A percentile compares a stretch with the other conserved stretches of the same genome.
These are phyloP conservation scores for Netelia virgata DNA, from an alignment of 2,888 invertebrate species.

Conservation along the genomic window DNA sequence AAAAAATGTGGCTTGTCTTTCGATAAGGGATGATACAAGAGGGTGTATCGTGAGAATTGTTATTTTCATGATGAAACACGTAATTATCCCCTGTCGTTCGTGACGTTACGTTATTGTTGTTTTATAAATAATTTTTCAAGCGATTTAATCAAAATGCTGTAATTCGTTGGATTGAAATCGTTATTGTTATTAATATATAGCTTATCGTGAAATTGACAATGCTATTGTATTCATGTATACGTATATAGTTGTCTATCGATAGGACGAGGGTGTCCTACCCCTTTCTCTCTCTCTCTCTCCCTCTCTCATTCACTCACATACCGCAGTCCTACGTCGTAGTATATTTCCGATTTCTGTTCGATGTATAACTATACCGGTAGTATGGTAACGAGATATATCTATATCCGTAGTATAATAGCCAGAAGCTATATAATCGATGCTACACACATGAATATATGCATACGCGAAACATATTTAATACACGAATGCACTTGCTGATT, in stretches of 20 bases:
- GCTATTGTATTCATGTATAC: constrained; percentile 5
- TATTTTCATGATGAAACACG: background rate
- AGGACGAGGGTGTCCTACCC: constrained; percentile 18
- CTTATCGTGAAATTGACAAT: background rate
- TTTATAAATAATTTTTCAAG: background rate
- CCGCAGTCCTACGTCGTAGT: constrained; percentile 36
- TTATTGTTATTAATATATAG: too few species aligned
- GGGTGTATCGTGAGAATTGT: background rate
- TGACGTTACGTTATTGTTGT: background rate
- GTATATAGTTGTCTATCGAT: background rate
- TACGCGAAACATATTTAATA: constrained; percentile 19
- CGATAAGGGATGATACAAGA: constrained; percentile 5
- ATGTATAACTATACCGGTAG: background rate
- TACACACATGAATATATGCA: background rate
- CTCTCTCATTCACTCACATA: constrained; percentile 4
- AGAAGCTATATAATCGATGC: constrained; percentile 6
- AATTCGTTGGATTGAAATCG: too few species aligned
- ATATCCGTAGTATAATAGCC: constrained; percentile 39
- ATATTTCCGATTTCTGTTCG: constrained; percentile 59
- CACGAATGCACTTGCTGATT: constrained; percentile 55
- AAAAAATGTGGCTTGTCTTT: constrained; percentile 8
- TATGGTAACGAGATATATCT: background rate
- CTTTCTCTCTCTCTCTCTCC: background rate
- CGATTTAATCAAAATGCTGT: background rate
- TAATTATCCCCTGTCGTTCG: background rate